phyloP scores from a whole-genome alignment of 2,888 invertebrate species.

The Orthosia gothica region DNA sequence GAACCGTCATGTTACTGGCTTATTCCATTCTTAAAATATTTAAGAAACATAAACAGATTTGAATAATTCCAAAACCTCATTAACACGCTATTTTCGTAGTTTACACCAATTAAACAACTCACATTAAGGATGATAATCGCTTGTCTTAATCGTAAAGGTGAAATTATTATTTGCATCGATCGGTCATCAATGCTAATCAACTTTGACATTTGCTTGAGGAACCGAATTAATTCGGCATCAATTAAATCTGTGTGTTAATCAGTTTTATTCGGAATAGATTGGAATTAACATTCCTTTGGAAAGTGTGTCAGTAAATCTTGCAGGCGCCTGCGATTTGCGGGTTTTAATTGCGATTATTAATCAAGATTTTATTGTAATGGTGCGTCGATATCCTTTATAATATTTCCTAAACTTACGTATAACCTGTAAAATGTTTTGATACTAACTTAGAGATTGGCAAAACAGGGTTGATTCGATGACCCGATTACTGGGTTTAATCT shows the following conservation, averaged over 20 bases:
- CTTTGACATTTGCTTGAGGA: constrained; percentile 38
- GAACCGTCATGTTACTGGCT: not conserved
- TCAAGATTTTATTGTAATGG: constrained; percentile 7
- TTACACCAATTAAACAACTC: constrained; percentile 24
- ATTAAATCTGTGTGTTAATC: constrained; percentile 41
- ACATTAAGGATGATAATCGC: constrained; percentile 18
- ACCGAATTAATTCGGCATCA: constrained; percentile 42
- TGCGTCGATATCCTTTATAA: not conserved
- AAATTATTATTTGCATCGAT: constrained; percentile 63
- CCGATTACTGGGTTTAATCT: too few relatives aligned
- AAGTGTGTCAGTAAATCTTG: constrained; percentile 35
- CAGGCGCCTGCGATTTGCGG: constrained; percentile 28
- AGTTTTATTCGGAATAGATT: constrained; percentile 24
- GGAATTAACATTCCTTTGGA: constrained; percentile 35
- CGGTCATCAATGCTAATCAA: constrained; percentile 36
- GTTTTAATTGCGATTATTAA: constrained; percentile 3
- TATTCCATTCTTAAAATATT: not conserved
- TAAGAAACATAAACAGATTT: not conserved
- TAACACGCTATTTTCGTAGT: constrained; percentile 9
- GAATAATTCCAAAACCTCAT: not conserved
- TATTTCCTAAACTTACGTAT: not conserved
- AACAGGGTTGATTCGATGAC: not conserved
- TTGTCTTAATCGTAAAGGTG: constrained; percentile 42
- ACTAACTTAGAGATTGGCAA: too few relatives aligned
- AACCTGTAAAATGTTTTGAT: too few relatives aligned